Base-by-base conservation (phyloP, 1,140 invertebrate species). In the Mylabris phalerata region DNA sequence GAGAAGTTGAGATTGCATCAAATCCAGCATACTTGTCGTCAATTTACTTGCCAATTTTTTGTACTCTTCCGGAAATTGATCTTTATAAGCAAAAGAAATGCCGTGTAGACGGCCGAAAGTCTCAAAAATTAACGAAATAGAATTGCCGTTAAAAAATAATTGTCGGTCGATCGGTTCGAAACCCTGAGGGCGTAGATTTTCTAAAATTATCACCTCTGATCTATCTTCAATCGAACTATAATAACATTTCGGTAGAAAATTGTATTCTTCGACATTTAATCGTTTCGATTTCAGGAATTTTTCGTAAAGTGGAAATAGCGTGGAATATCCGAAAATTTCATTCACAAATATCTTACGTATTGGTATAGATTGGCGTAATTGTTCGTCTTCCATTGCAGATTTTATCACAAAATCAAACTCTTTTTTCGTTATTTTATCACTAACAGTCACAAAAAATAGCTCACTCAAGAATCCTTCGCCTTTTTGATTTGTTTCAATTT, bases 401-500 rank as follows among this genome's bases (percentile, higher is more conserved):
- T 54, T 54, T n/a, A 54, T 45, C n/a, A 54, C 43, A 9, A 54
- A 3, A 7, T 54, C 38, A 2, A 19, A 44, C 3, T 38, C 41
- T 27, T 50, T 50, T 11, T 50, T 39, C 7, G 25, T n/a, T 24
- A 41, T 32, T 32, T 7, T 4, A 32, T 32, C 51, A 11, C 9
- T 11, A 4, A 54, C 25, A 5, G 44, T 6, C n/a, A 46, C 42
- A 25, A 54, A 54, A n/a, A 54, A 41, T 19, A 54, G 43, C 39
- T 54, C 51, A n/a, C 51, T 42, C 41, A 45, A 38, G n/a, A 27
- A 54, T 4, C 51, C 51, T 45, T 45, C 43, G n/a, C 51, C 51
- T 1, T 45, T 45, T 32, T 45, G 0, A 32, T 32, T 32, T 32
- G 32, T 32, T 32, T 32, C 4, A 32, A 32, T 0, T 4, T 32